Evolutionary conservation across 2,113 vertebrate genomes (phyloP).

Genomic region (Ciconia stormi): DNA sequence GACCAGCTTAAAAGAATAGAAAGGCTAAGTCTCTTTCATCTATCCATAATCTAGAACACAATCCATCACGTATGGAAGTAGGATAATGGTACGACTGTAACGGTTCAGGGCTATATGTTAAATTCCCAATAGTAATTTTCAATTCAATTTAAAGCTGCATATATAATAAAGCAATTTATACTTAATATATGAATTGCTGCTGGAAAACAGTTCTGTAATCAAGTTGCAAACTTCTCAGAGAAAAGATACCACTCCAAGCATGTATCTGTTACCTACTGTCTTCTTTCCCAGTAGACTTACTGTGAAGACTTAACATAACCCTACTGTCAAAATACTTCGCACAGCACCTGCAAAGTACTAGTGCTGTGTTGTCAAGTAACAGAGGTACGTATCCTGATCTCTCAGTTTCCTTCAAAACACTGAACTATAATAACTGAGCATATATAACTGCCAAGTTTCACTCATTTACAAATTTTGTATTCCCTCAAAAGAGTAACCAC

Average conservation of each 20-base stretch:
- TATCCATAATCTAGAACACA: not conserved
- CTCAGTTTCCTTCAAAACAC: not conserved
- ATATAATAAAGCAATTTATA: not conserved
- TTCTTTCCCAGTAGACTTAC: not conserved
- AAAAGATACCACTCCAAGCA: not conserved
- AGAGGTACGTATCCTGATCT: not conserved
- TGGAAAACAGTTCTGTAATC: not conserved
- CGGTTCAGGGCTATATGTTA: not conserved
- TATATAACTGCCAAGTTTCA: not conserved
- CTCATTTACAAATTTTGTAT: not conserved
- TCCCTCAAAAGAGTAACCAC: not conserved
- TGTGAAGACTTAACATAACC: not conserved
- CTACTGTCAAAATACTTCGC: not conserved
- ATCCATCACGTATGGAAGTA: not conserved
- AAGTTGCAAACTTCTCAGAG: not conserved
- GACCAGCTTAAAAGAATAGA: not conserved
- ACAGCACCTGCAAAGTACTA: not conserved
- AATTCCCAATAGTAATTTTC: not conserved
- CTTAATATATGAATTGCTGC: not conserved
- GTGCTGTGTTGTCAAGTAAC: not conserved
- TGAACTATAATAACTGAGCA: not conserved
- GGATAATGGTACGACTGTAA: not conserved
- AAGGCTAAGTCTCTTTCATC: not conserved
- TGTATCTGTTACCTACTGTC: not conserved
- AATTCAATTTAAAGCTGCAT: not conserved